These are phyloP conservation scores for Caenorhabditis wallacei DNA, from an alignment of 2,888 invertebrate genomes.

Conservation along the genomic window DNA sequence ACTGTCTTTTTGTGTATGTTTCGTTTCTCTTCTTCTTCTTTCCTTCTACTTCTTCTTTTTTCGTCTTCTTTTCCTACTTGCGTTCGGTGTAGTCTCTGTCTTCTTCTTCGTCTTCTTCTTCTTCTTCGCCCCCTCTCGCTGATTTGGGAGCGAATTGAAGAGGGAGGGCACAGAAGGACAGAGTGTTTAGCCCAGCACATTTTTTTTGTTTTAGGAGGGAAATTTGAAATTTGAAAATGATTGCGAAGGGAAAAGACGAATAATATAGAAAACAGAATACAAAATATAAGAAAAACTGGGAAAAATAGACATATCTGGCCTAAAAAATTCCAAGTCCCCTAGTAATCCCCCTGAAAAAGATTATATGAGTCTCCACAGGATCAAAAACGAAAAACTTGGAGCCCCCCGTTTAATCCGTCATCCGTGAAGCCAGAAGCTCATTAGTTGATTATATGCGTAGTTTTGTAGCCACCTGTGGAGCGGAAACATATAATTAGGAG, in stretches of 20 bases:
- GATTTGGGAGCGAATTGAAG: not conserved
- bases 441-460: too few relatives aligned
- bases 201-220: slow-evolving; percentile 6
- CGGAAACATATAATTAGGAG: too few relatives aligned
- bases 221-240: slow-evolving; percentile 8
- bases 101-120: slow-evolving; percentile 17
- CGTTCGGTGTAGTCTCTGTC: not conserved
- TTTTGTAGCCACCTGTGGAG: too few relatives aligned
- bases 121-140: not conserved
- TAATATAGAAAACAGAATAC: not conserved
- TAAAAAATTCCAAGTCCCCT: too few relatives aligned
- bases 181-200: not conserved
- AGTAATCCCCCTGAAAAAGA: too few relatives aligned
- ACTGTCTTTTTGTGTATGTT: slow-evolving; percentile 31
- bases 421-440: too few relatives aligned
- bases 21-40: slow-evolving; percentile 25
- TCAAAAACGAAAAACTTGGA: too few relatives aligned
- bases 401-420: too few relatives aligned
- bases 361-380: too few relatives aligned
- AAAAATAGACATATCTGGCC: too few relatives aligned
- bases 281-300: not conserved
- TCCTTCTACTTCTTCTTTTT: slow-evolving; percentile 20
- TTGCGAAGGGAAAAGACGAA: not conserved
- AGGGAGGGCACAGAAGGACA: not conserved
- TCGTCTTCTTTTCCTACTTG: slow-evolving; percentile 17